phyloP scores from a whole-genome alignment of 1,140 invertebrate genomes.

The Aphelenchoides besseyi region DNA sequence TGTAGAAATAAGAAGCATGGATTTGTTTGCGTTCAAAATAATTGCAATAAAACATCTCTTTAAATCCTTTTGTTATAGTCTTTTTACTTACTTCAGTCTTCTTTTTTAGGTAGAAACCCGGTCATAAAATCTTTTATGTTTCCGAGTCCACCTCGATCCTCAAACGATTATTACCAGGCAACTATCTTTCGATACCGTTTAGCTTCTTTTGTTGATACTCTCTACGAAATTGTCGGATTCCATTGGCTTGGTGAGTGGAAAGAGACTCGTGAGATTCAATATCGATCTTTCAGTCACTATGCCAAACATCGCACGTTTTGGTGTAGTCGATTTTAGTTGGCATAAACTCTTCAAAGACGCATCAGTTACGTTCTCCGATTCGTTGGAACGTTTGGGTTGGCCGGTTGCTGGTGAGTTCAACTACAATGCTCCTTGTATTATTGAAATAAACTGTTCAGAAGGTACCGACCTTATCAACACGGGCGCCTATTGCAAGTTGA shows the following conservation, averaged over 20 bases:
- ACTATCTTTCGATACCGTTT: not conserved
- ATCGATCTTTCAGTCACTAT: conserved; percentile 2
- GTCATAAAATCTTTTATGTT: conserved; percentile 9
- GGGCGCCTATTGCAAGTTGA: conserved; percentile 6
- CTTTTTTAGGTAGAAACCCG: conserved; percentile 7
- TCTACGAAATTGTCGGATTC: conserved; percentile 15
- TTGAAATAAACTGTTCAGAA: not conserved
- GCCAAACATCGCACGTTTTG: not conserved
- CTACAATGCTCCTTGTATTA: not conserved
- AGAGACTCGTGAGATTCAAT: no score
- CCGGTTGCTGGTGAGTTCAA: not conserved
- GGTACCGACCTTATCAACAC: conserved; percentile 3
- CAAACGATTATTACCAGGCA: not conserved
- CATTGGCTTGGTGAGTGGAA: not conserved
- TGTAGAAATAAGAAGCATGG: not conserved
- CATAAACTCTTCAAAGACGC: conserved; percentile 1
- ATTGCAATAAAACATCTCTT: conserved; percentile 7
- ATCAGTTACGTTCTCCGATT: conserved; percentile 1
- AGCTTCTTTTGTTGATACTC: not conserved
- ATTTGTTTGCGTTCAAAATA: conserved; percentile 3
- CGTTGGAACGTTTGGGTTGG: not conserved
- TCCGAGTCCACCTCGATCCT: not conserved
- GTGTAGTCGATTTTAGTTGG: conserved; percentile 4
- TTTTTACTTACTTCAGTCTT: not conserved
- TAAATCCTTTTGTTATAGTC: not conserved